A percentile compares a stretch with the other conserved stretches of the same genome.
phyloP scores from a whole-genome alignment of 37 sponge, comb jelly and placozoan species.

The Hormiphora californensis region DNA sequence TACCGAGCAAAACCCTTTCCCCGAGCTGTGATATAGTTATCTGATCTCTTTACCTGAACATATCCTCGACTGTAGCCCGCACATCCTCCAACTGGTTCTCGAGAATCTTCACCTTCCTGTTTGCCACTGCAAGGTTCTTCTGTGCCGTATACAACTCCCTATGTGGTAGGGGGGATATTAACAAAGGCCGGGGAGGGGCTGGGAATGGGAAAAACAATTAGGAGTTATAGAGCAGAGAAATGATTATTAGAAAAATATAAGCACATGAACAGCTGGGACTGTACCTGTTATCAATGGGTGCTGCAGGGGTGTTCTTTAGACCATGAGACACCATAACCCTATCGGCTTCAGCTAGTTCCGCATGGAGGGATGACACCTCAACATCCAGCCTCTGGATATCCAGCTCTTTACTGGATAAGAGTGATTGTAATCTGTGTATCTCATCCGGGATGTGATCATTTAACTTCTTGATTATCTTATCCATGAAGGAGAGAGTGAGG shows the following conservation, averaged over 20 bases:
- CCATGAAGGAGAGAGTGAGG: conserved; percentile 25
- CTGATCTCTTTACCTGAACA: too few species aligned
- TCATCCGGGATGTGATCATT: conserved; percentile 45
- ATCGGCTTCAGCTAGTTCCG: conserved; percentile 20
- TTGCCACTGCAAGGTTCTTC: background rate
- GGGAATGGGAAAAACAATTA: too few species aligned
- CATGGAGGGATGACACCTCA: conserved; percentile 9
- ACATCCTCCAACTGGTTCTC: conserved; percentile 43
- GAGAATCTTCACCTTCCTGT: conserved; percentile 10
- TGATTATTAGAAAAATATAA: too few species aligned
- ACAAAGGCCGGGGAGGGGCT: too few species aligned
- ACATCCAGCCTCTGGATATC: conserved; percentile 50
- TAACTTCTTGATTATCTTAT: conserved; percentile 24
- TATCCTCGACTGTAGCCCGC: background rate
- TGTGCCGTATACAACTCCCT: conserved; percentile 1
- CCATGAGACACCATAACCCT: background rate
- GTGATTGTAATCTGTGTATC: background rate
- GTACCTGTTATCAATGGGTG: background rate
- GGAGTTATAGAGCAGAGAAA: too few species aligned
- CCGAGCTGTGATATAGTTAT: too few species aligned
- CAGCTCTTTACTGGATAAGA: conserved; percentile 36
- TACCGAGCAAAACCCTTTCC: too few species aligned
- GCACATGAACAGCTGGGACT: too few species aligned
- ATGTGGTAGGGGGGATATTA: too few species aligned
- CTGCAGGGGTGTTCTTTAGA: conserved; percentile 9